Evolutionary conservation across 2,113 vertebrate species (phyloP).

Genomic region (Dipodomys stephensi): DNA sequence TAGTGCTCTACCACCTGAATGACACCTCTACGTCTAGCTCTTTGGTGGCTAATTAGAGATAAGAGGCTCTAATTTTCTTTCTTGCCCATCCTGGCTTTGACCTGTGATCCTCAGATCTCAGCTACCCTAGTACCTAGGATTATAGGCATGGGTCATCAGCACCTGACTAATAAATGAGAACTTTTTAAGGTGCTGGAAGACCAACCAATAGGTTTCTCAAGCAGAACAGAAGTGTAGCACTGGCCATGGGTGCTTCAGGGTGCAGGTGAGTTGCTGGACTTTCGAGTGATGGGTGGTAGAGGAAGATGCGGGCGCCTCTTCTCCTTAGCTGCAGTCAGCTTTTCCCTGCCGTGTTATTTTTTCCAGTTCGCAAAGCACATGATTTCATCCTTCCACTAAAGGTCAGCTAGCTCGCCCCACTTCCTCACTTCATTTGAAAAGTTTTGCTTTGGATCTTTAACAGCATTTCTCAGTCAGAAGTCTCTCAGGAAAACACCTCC

Average conservation of each 20-base stretch:
- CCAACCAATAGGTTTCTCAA: background rate
- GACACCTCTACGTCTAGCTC: too few species aligned
- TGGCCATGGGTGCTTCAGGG: background rate
- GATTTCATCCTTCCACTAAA: conserved; percentile 69
- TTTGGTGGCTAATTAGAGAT: too few species aligned
- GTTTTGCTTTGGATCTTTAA: background rate
- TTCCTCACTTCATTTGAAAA: conserved; percentile 30
- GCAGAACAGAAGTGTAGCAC: background rate
- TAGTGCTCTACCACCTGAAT: too few species aligned
- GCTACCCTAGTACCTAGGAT: too few species aligned
- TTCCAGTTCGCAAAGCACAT: conserved; percentile 66
- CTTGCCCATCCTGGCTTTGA: too few species aligned
- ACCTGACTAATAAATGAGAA: background rate
- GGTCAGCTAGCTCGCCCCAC: conserved; percentile 55
- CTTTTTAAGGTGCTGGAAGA: background rate
- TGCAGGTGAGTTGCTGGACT: background rate
- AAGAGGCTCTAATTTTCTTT: too few species aligned
- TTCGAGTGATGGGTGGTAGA: background rate
- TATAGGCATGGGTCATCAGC: too few species aligned
- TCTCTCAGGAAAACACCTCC: background rate
- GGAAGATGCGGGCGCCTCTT: background rate
- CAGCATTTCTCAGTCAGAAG: conserved; percentile 56
- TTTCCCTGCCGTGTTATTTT: conserved; percentile 35
- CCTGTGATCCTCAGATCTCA: too few species aligned
- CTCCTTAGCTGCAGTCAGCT: background rate